These are phyloP conservation scores for Arizona elegans DNA, from an alignment of 2,113 vertebrate genomes.

Conservation along the genomic window DNA sequence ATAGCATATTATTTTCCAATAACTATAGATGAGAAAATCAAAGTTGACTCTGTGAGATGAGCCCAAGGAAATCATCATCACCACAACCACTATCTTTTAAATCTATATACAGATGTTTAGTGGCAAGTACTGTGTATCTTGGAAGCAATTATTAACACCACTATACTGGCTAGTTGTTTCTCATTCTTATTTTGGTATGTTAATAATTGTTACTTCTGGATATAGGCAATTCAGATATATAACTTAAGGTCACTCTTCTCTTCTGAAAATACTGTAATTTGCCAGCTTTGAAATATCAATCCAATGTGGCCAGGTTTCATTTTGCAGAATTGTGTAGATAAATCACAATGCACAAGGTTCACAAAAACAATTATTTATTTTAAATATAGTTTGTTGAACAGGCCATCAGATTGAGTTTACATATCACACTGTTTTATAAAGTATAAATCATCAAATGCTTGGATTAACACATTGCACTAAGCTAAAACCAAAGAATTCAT, in stretches of 20 bases:
- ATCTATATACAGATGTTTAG: neutral
- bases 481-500: neutral
- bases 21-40: neutral
- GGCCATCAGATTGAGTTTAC: neutral
- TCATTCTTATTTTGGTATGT: neutral
- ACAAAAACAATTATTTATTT: neutral
- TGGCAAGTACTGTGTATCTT: neutral
- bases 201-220: neutral
- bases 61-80: neutral
- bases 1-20: neutral
- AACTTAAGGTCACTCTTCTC: neutral
- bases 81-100: neutral
- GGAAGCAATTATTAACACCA: neutral
- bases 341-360: neutral
- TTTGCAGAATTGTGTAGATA: neutral
- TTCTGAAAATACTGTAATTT: neutral
- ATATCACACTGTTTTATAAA: neutral
- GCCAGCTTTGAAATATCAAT: neutral
- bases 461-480: neutral
- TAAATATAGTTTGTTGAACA: neutral
- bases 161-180: neutral
- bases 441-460: neutral
- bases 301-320: neutral
- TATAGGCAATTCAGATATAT: neutral
- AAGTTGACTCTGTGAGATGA: neutral